phyloP scores from a whole-genome alignment of 2,113 vertebrate genomes.

The Cyprinodon variegatus region DNA sequence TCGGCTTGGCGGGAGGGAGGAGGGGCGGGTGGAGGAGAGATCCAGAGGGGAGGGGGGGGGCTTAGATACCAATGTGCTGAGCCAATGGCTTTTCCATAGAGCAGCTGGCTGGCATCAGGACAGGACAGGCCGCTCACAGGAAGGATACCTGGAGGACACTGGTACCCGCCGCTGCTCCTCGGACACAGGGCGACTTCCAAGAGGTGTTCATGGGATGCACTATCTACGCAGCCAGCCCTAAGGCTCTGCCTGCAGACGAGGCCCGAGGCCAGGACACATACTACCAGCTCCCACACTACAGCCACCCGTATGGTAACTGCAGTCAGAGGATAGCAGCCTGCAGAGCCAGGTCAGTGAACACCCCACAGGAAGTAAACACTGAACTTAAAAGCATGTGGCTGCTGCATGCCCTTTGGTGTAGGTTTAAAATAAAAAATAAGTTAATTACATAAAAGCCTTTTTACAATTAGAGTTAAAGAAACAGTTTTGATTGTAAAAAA shows the following conservation, averaged over 20 bases:
- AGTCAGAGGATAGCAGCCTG: conserved; percentile 73
- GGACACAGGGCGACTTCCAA: conserved; percentile 62
- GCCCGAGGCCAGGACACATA: conserved; percentile 68
- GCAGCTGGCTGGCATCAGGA: conserved; percentile 72
- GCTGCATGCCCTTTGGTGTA: neutral
- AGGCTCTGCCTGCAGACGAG: conserved; percentile 77
- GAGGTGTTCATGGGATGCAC: conserved; percentile 80
- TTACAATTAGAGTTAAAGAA: neutral
- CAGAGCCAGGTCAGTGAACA: conserved; percentile 70
- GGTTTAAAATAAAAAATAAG: too few relatives aligned
- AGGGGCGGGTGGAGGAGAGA: conserved; percentile 43
- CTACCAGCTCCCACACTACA: conserved; percentile 57
- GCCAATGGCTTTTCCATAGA: conserved; percentile 72
- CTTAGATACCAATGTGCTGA: conserved; percentile 72
- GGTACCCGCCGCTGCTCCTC: conserved; percentile 36
- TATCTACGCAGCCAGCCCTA: conserved; percentile 79
- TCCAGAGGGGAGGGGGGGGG: conserved; percentile 17
- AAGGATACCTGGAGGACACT: conserved; percentile 61
- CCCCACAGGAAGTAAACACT: conserved; percentile 7
- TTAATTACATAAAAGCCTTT: neutral
- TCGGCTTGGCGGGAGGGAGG: conserved; percentile 43
- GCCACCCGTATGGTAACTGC: conserved; percentile 70
- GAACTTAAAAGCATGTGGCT: neutral
- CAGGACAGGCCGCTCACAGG: conserved; percentile 55
- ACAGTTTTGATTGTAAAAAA: neutral